Percentiles rank a stretch among this genome's conserved stretches.
phyloP scores from a whole-genome alignment of 1,140 invertebrate species.

The Orussus abietinus region DNA sequence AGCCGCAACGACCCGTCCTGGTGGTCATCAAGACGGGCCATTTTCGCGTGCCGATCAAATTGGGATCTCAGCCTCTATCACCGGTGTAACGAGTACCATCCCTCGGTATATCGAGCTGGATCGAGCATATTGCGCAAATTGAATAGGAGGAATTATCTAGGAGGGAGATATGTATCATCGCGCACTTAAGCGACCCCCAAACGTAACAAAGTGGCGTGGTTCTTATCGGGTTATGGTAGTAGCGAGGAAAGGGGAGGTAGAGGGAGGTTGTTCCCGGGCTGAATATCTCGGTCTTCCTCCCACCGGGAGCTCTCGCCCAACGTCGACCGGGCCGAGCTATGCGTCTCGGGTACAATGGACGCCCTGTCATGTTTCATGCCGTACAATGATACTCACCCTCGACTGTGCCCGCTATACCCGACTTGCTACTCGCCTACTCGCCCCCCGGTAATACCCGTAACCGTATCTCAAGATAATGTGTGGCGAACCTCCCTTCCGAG shows the following conservation, averaged over 20 bases:
- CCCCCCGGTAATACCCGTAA: constrained; percentile 23
- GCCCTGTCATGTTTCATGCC: constrained; percentile 45
- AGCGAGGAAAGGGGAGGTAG: too few species aligned
- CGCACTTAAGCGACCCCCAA: constrained; percentile 44
- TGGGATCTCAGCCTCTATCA: too few species aligned
- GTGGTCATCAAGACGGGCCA: too few species aligned
- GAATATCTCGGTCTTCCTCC: constrained; percentile 24
- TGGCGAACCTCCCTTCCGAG: too few species aligned
- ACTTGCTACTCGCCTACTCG: constrained; percentile 21
- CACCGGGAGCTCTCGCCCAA: constrained; percentile 8
- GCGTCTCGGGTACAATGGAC: constrained; percentile 47
- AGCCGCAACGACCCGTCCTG: too few species aligned
- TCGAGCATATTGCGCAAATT: constrained; percentile 51
- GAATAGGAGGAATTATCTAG: constrained; percentile 49
- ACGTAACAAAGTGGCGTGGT: constrained; percentile 50
- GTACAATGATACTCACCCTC: constrained; percentile 46
- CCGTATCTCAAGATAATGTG: constrained; percentile 51
- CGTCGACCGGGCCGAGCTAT: constrained; percentile 23
- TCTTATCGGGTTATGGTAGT: constrained; percentile 50
- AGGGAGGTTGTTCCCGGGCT: too few species aligned
- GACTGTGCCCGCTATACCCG: constrained; percentile 18
- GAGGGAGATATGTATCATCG: constrained; percentile 42
- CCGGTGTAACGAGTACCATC: too few species aligned
- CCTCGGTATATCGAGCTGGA: constrained; percentile 20
- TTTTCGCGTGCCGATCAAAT: too few species aligned